These are phyloP conservation scores for Poeciliopsis presidionis DNA, from an alignment of 2,797 vertebrate genomes.

Conservation along the genomic window DNA sequence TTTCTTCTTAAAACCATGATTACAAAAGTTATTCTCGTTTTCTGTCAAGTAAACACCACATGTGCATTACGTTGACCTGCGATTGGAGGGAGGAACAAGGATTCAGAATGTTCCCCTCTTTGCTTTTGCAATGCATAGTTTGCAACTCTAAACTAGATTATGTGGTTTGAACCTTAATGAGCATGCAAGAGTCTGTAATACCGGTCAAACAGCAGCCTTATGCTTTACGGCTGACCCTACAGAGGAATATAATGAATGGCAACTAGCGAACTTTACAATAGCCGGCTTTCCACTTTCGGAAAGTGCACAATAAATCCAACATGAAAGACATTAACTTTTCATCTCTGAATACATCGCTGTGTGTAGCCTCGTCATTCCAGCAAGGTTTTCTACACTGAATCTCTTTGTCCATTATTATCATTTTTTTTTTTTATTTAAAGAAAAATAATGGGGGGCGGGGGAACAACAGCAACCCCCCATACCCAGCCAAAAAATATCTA, in stretches of 20 bases:
- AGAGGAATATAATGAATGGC: conserved; percentile 70
- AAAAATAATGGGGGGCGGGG: conserved; percentile 20
- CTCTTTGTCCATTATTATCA: conserved; percentile 62
- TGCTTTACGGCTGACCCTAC: conserved; percentile 66
- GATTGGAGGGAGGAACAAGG: conserved; percentile 56
- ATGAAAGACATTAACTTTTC: conserved; percentile 72
- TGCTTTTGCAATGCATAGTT: conserved; percentile 82
- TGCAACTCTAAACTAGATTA: conserved; percentile 74
- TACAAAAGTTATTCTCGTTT: conserved; percentile 70
- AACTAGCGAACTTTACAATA: conserved; percentile 73
- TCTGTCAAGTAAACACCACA: conserved; percentile 74
- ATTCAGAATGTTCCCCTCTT: conserved; percentile 59
- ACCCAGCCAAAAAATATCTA: conserved; percentile 68
- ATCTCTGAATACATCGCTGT: conserved; percentile 75
- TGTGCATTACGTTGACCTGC: conserved; percentile 73
- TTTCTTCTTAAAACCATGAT: conserved; percentile 62
- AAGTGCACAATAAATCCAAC: conserved; percentile 72
- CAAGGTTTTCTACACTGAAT: conserved; percentile 71
- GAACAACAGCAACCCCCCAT: conserved; percentile 62
- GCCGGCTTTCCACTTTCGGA: conserved; percentile 64
- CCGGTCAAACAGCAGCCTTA: conserved; percentile 68
- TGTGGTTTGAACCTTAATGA: conserved; percentile 75
- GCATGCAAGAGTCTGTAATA: conserved; percentile 79
- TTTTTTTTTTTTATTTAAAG: conserved; percentile 54
- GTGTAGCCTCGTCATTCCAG: conserved; percentile 69